Evolutionary conservation across 1,140 invertebrate species (phyloP).

Genomic region (Eciton burchellii): DNA sequence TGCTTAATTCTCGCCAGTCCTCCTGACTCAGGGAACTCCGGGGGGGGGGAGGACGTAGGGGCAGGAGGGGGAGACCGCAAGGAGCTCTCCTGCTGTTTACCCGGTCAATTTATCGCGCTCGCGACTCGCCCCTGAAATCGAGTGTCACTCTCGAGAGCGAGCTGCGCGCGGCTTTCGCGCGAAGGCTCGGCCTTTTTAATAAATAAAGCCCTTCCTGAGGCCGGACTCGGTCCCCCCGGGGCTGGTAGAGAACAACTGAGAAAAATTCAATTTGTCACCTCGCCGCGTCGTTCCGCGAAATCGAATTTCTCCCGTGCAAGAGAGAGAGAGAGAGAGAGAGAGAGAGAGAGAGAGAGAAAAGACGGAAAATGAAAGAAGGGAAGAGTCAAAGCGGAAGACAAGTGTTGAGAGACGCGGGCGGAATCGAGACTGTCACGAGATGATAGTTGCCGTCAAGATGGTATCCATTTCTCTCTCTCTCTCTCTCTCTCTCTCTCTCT

Average conservation of each 20-base stretch:
- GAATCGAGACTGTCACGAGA: neutral
- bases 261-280: slow-evolving; percentile 66
- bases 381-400: slow-evolving; percentile 1
- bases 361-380: no score
- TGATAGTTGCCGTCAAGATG: slow-evolving; percentile 2
- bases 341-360: neutral
- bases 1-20: slow-evolving; percentile 49
- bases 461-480: neutral
- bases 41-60: no score
- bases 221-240: neutral
- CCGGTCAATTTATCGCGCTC: slow-evolving; percentile 54
- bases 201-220: slow-evolving; percentile 57
- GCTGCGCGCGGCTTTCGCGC: neutral
- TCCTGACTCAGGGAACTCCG: neutral
- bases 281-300: slow-evolving; percentile 32
- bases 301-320: slow-evolving; percentile 48
- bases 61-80: neutral
- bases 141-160: slow-evolving; percentile 21
- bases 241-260: slow-evolving; percentile 28
- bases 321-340: neutral
- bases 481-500: neutral
- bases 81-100: slow-evolving; percentile 35
- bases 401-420: neutral
- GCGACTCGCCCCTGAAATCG: slow-evolving; percentile 23
- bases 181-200: slow-evolving; percentile 55